These are phyloP conservation scores for Cerceris ruficornis DNA, from an alignment of 2,888 invertebrate species.

Conservation along the genomic window DNA sequence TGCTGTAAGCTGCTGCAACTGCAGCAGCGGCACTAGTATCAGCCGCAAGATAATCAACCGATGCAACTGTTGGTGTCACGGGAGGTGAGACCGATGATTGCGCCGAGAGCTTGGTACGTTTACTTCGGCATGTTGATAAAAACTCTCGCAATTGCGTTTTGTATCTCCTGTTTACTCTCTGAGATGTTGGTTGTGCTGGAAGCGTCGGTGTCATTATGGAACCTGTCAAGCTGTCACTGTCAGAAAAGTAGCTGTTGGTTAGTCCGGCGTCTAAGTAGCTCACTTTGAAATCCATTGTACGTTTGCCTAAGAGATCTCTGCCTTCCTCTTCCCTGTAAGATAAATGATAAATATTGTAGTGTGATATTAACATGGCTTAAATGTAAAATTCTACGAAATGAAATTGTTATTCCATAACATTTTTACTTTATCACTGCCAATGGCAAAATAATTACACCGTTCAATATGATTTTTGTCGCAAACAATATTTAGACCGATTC, in stretches of 20 bases:
- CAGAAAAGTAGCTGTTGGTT: conserved; percentile 95
- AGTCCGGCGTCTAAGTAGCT: conserved; percentile 97
- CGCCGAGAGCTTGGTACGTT: conserved; percentile 84
- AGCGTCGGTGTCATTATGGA: conserved; percentile 83
- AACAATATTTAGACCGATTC: too few relatives aligned
- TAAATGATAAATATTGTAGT: neutral
- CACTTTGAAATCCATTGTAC: conserved; percentile 99
- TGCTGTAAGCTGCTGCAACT: conserved; percentile 91
- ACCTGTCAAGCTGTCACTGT: conserved; percentile 88
- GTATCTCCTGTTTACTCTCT: conserved; percentile 91
- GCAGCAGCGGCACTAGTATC: conserved; percentile 85
- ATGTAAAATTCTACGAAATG: too few relatives aligned
- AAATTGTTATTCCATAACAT: too few relatives aligned
- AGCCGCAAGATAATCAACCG: conserved; percentile 87
- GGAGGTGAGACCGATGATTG: conserved; percentile 84
- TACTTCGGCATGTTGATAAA: conserved; percentile 94
- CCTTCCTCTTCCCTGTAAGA: conserved; percentile 97
- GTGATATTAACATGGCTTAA: too few relatives aligned
- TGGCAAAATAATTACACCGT: too few relatives aligned
- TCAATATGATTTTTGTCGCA: too few relatives aligned
- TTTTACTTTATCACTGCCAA: too few relatives aligned
- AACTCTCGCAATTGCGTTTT: conserved; percentile 97
- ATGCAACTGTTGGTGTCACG: conserved; percentile 83
- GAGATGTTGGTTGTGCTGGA: conserved; percentile 86
- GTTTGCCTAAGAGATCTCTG: conserved; percentile 96